These are phyloP conservation scores for Apogon talboti DNA, from an alignment of 2,797 vertebrate genomes.

Conservation along the genomic window DNA sequence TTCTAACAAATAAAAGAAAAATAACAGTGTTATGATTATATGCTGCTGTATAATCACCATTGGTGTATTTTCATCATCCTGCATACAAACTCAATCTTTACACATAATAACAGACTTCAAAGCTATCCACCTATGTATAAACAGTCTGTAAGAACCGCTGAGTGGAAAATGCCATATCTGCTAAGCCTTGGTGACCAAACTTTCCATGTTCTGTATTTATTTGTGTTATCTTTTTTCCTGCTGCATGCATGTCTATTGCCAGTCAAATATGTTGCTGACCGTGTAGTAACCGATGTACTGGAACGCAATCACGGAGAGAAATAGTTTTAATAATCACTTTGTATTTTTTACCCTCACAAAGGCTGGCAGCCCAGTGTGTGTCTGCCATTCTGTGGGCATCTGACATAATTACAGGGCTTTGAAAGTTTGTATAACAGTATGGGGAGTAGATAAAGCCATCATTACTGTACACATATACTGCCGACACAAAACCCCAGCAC, in stretches of 20 bases:
- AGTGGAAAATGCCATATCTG: conserved; percentile 42
- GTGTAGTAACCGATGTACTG: conserved; percentile 38
- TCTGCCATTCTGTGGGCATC: conserved; percentile 62
- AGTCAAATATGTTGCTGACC: conserved; percentile 46
- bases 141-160: conserved; percentile 33
- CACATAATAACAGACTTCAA: conserved; percentile 47
- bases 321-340: conserved; percentile 40
- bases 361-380: conserved; percentile 41
- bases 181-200: conserved; percentile 43
- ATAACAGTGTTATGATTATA: conserved; percentile 19
- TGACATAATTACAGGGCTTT: conserved; percentile 71
- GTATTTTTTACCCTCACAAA: conserved; percentile 45
- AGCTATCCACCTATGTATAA: conserved; percentile 48
- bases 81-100: conserved; percentile 47
- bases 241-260: conserved; percentile 35
- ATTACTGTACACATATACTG: conserved; percentile 70
- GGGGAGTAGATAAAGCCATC: conserved; percentile 70
- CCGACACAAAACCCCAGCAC: conserved; percentile 51
- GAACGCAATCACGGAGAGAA: conserved; percentile 53
- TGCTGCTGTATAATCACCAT: conserved; percentile 4
- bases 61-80: conserved; percentile 50
- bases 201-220: conserved; percentile 47
- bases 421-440: conserved; percentile 61
- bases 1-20: background rate
- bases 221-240: conserved; percentile 56